Percentiles rank a stretch among this genome's conserved stretches.
phyloP scores from a whole-genome alignment of 2,888 invertebrate genomes.

The Cantharis rustica region DNA sequence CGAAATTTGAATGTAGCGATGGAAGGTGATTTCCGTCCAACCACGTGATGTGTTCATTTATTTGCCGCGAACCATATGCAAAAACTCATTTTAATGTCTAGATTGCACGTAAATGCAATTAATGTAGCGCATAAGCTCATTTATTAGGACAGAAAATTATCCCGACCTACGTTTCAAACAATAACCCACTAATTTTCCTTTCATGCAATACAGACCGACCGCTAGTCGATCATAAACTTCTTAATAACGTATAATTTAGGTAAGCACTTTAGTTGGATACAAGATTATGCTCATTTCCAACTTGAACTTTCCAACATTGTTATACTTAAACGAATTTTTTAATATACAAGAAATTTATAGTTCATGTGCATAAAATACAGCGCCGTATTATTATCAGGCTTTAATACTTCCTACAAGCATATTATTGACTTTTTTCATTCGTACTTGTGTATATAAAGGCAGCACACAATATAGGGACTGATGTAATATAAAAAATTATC shows the following conservation, averaged over 20 bases:
- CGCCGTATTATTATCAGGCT: neutral
- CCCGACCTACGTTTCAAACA: constrained; percentile 33
- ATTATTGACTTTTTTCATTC: neutral
- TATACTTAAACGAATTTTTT: neutral
- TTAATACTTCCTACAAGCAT: neutral
- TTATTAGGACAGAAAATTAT: constrained; percentile 35
- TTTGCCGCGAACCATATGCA: constrained; percentile 31
- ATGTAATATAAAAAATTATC: too few species aligned
- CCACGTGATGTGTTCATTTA: constrained; percentile 47
- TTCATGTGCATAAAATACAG: neutral
- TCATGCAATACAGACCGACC: constrained; percentile 22
- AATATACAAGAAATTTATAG: neutral
- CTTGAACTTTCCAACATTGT: neutral
- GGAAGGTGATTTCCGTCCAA: constrained; percentile 50
- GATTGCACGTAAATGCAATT: constrained; percentile 38
- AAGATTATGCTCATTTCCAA: constrained; percentile 13
- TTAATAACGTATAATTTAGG: constrained; percentile 25
- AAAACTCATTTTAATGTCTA: constrained; percentile 36
- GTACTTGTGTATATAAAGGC: neutral
- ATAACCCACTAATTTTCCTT: constrained; percentile 34
- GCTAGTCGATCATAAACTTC: constrained; percentile 19
- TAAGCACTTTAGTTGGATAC: constrained; percentile 10
- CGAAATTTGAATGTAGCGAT: constrained; percentile 54
- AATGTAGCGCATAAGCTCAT: constrained; percentile 34
- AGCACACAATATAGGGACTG: neutral